Conservation (phyloP, 2,113 vertebrate species). For the Tragelaphus strepsiceros region DNA sequence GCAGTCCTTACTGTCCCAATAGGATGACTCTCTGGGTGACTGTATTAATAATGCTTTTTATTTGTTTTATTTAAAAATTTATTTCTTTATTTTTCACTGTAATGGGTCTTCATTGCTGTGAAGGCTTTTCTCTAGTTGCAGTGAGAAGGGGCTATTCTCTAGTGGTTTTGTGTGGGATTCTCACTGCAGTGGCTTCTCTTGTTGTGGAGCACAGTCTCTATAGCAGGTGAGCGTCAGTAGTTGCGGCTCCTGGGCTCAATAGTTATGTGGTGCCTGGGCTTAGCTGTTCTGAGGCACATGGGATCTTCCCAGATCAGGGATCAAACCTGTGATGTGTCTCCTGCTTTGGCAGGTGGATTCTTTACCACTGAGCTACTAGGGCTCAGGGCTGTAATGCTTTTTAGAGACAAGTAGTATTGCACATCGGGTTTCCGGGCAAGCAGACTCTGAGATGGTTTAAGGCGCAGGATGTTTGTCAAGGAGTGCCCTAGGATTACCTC, state of each 20-base stretch:
- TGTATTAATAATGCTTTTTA: not conserved
- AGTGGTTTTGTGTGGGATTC: not conserved
- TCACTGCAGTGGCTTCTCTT: not conserved
- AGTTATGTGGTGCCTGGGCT: not conserved
- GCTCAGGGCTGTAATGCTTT: not conserved
- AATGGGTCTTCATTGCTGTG: not conserved
- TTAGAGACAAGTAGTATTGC: not conserved
- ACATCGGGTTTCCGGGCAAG: not conserved
- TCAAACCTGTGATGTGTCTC: not conserved
- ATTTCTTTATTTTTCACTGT: not conserved
- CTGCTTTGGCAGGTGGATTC: not conserved
- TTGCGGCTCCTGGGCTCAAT: not conserved
- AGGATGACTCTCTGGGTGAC: not conserved
- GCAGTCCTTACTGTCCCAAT: not conserved
- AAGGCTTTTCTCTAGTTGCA: not conserved
- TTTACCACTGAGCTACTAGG: not conserved
- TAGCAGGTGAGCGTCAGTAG: not conserved
- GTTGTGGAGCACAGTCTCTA: fast-evolving
- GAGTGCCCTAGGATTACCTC: not conserved
- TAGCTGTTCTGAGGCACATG: not conserved
- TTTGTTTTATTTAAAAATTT: not conserved
- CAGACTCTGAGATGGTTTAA: not conserved
- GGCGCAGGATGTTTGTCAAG: not conserved
- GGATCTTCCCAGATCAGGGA: not conserved
- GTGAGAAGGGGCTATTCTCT: not conserved